phyloP scores from a whole-genome alignment of 2,113 vertebrate genomes.

The Alligator mississippiensis region DNA sequence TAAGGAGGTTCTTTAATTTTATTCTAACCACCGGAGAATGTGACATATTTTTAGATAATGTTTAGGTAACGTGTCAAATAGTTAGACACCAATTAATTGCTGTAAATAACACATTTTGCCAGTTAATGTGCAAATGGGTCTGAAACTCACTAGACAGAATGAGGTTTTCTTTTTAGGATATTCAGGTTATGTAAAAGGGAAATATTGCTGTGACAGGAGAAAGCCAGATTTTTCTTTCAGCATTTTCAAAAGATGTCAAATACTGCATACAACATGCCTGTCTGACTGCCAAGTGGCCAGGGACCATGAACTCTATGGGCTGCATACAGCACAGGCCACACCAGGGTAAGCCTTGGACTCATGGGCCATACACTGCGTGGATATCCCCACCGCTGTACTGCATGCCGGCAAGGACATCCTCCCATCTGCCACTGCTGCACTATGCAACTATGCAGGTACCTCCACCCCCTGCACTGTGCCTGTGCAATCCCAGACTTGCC shows the following conservation, averaged over 20 bases:
- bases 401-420: too few relatives aligned
- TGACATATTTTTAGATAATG: background rate
- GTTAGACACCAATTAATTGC: background rate
- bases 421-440: too few relatives aligned
- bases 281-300: too few relatives aligned
- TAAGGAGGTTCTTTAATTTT: background rate
- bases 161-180: background rate
- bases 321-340: too few relatives aligned
- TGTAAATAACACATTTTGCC: background rate
- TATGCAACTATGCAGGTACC: too few relatives aligned
- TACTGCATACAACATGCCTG: too few relatives aligned
- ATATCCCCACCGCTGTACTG: too few relatives aligned
- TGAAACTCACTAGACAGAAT: background rate
- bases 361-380: too few relatives aligned
- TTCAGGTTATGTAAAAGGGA: background rate
- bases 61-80: background rate
- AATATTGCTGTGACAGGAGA: background rate
- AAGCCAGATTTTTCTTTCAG: background rate
- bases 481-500: too few relatives aligned
- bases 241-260: background rate
- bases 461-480: too few relatives aligned
- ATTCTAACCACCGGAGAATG: background rate
- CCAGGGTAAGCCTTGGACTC: too few relatives aligned
- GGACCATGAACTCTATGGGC: too few relatives aligned
- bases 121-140: background rate